Base-by-base conservation (phyloP, 2,888 invertebrate genomes). In the Amphiduros pacificus region DNA sequence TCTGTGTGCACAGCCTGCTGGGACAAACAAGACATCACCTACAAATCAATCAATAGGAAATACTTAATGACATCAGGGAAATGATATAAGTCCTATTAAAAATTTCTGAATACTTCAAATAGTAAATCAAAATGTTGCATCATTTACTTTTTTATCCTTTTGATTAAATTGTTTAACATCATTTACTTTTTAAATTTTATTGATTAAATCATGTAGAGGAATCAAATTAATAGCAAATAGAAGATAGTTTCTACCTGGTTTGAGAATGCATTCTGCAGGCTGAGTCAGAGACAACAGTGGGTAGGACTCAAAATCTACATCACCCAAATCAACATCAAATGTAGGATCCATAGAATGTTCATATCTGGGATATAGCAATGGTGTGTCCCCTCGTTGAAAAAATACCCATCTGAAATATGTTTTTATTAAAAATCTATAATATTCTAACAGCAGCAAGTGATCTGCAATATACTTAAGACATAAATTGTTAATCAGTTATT, bases 21-120 rank as follows among this genome's bases (percentile, higher is more conserved):
- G 79, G 2, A 79, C 78, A 71, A 77, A 79, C 48, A 79, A 65
- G 17, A 79, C 55, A 20, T 79, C 77, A 53, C 78, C 79, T 77
- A 67, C n/a, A 65, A 59, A 48, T 40, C n/a, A n/a, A n/a, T n/a
- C n/a, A n/a, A n/a, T n/a, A n/a, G n/a, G n/a, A n/a, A n/a, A n/a
- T n/a, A n/a, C n/a, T n/a, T n/a, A n/a, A n/a, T n/a, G n/a, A n/a
- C n/a, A n/a, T n/a, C n/a, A n/a, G n/a, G n/a, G n/a, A n/a, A n/a
- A n/a, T n/a, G n/a, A n/a, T n/a, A n/a, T n/a, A n/a, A n/a, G n/a
- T n/a, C n/a, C n/a, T n/a, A n/a, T n/a, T n/a, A n/a, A n/a, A n/a
- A n/a, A n/a, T n/a, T n/a, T n/a, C n/a, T n/a, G n/a, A n/a, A n/a
- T n/a, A n/a, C n/a, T n/a, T n/a, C n/a, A n/a, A n/a, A n/a, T n/a